Evolutionary conservation across 2,888 invertebrate species (phyloP), one percentile per base, ranked within the genome.

Genomic region (Oscheius onirici): DNA sequence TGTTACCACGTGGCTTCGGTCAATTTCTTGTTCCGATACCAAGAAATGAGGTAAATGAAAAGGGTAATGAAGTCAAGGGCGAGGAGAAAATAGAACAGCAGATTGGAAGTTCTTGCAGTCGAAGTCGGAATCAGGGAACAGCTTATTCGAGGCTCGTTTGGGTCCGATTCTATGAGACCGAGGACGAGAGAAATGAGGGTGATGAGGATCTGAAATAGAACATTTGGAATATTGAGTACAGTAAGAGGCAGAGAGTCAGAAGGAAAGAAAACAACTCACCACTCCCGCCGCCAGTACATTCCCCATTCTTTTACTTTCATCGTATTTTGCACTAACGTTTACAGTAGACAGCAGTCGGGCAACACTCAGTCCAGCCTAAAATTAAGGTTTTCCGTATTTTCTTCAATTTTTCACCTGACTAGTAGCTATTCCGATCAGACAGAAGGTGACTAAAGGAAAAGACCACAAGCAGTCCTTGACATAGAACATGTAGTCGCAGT

Each of bases 351-450:
- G 34, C 3, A 63, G 28, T 20, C 63, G 13, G 15, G 63, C 49
- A 13, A 63, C 49, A n/a, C 26, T 26, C n/a, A 63, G 34, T 17
- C 63, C 63, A 10, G 63, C 63, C 63, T 63, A n/a, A 24, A 61
- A 60, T 43, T 24, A 2, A 1, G 22, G 43, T 41, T 43, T 58
- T 6, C n/a, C 11, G 10, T 17, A n/a, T 55, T 55, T 22, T 20
- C 13, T 5, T 52, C n/a, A 13, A 57, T 8, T 22, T 10, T n/a
- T 34, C 24, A 66, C 66, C 54, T 52, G 52, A 43, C 49, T 66
- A 2, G 66, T 66, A n/a, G 49, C 66, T 15, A 52, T 34, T 40
- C 66, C 66, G 52, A 66, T 54, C 20, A 66, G 66, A 52, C 66
- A 51, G 15, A 51, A 34, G 1, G 52, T 66, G 13, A 66, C 17